Base-by-base conservation (phyloP, 1,140 invertebrate genomes). In the Drosophila obscura region DNA sequence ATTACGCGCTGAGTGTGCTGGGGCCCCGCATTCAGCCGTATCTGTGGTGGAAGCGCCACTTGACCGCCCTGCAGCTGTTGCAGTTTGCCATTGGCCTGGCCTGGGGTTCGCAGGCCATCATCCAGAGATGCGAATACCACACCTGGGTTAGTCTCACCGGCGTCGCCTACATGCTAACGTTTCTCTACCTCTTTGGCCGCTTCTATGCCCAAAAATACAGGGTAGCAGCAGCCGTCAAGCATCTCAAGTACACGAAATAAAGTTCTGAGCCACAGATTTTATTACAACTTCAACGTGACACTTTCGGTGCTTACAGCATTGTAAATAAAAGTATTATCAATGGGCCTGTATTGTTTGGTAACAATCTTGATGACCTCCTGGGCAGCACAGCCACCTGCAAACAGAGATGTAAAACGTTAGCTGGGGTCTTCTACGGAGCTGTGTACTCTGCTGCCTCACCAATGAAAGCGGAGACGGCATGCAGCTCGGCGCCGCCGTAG, bases 301-400 rank as follows among this genome's bases (percentile, higher is more conserved):
- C 97, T 96, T 68, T 95, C 97, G 55, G 96, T 97, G 59, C 95
- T 96, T 77, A 98, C 97, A 57, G 96, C 97, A 94, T 99, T 98
- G 92, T 98, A 99, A 75, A 99, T 96, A 92, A 98, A 97, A 1
- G 97, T 98, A 92, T 99, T 99, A 92, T 99, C 95, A 43, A 99
- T 94, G 9, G 98, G 98, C 88, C 98, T 96, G 92, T 99, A 99
- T 93, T 99, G 99, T 81, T 95, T 95, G 1, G 99, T 99, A 48
- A 99, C 94, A n/a, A 99, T 93, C 93, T 99, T 99, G 60, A 99
- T 99, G 3, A 95, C 95, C 93, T 99, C 99, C 82, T 99, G 99
- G 11, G 98, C 98, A 43, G 96, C 96, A 90, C 97, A 96, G 2
- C 98, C 99, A 75, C 96, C 95, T 94, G 72, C 11, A 92, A 92